These are phyloP conservation scores for Aporophyla nigra DNA, from an alignment of 2,888 invertebrate genomes.

Conservation along the genomic window DNA sequence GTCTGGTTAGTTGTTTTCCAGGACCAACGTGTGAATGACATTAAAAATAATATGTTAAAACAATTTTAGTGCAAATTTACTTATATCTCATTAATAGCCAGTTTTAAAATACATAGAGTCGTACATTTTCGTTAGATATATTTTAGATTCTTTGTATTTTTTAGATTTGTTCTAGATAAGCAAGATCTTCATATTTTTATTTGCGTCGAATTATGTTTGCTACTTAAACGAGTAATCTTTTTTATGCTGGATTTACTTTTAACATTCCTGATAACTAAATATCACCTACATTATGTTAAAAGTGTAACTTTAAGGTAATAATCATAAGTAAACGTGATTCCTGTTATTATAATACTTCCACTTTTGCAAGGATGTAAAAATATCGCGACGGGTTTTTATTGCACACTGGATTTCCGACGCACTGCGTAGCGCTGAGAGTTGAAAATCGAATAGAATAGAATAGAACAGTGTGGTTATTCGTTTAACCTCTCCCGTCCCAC, in stretches of 20 bases:
- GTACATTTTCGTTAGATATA: not conserved
- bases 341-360: conserved; percentile 18
- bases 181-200: conserved; percentile 12
- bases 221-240: not conserved
- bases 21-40: not conserved
- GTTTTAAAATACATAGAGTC: conserved; percentile 1
- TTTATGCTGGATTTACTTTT: conserved; percentile 23
- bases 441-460: too few relatives aligned
- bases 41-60: not conserved
- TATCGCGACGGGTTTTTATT: too few relatives aligned
- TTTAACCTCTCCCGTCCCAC: too few relatives aligned
- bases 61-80: not conserved
- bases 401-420: too few relatives aligned
- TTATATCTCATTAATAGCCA: not conserved
- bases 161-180: not conserved
- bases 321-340: conserved; percentile 51
- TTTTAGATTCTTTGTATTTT: not conserved
- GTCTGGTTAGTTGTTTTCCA: not conserved
- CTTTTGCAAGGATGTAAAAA: too few relatives aligned
- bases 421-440: too few relatives aligned
- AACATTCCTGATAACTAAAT: conserved; percentile 35
- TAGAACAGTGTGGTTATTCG: too few relatives aligned
- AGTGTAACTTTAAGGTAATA: conserved; percentile 34
- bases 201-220: not conserved
- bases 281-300: conserved; percentile 10